Base-by-base conservation (phyloP, 2,797 vertebrate species). In the Lophura swinhoii region DNA sequence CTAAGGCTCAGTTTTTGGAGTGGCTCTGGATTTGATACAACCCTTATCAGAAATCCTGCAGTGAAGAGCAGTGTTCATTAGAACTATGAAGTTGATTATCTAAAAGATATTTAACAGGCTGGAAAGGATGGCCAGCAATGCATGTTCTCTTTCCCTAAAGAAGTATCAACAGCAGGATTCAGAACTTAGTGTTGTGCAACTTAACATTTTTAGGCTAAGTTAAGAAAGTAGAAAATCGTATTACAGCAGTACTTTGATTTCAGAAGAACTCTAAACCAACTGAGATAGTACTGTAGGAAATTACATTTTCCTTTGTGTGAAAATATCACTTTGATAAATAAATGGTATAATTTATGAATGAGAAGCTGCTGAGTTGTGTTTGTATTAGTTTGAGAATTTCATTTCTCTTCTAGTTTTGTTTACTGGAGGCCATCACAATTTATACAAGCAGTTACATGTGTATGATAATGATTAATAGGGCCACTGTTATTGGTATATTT, bases 241-340 rank as follows among this genome's bases (percentile, higher is more conserved):
- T 91, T 78, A 70, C 10, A 86, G 26, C 28, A 70, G 13, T 75
- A 18, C 39, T 94, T 87, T 72, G 48, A 44, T 93, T 88, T 35
- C 13, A 70, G 21, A 56, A 72, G 60, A 93, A 74, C 13, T 28
- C 35, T n/a, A 41, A 63, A 63, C 28, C 62, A 64, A 31, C 13
- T 56, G 75, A 62, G 18, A 53, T 21, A 7, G 20, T 72, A 63
- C 8, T 70, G 9, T 49, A 74, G n/a, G 35, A 66, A 83, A 71
- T 79, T 59, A 41, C 72, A 20, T 78, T 91, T 83, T 84, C 35
- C 48, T 84, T 90, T 69, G 84, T 93, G 81, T 88, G 91, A 91
- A 95, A 94, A 72, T 83, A 72, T 58, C 77, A 89, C 60, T 84
- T 93, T 86, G 46, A 59, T 96, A 85, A 86, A 87, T 93, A 88